These are phyloP conservation scores for Heterocephalus glaber DNA, from an alignment of 2,113 vertebrate genomes.

Conservation along the genomic window DNA sequence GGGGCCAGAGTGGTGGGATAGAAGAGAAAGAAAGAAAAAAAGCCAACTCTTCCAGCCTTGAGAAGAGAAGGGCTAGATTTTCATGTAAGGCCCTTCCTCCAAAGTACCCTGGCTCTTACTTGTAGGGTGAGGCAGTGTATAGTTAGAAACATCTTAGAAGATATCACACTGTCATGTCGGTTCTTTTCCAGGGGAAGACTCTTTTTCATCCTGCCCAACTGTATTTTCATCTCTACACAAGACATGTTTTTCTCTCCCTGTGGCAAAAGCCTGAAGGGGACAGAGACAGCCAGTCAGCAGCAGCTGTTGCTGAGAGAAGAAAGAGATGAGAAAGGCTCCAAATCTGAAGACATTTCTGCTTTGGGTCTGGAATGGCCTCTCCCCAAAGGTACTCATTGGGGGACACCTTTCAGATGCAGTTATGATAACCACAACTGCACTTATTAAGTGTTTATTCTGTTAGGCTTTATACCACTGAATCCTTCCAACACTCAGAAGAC, in stretches of 20 bases:
- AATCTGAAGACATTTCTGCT: neutral
- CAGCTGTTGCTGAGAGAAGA: neutral
- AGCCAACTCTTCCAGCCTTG: neutral
- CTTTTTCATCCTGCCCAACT: slow-evolving; percentile 61
- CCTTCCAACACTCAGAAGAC: neutral
- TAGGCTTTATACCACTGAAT: neutral
- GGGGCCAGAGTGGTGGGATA: neutral
- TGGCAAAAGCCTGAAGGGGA: slow-evolving; percentile 60
- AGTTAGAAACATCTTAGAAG: slow-evolving; percentile 64
- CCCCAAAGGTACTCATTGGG: neutral
- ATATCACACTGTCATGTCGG: neutral
- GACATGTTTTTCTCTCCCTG: neutral
- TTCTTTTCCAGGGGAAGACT: slow-evolving; percentile 39
- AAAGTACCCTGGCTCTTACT: slow-evolving; percentile 38
- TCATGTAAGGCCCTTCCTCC: neutral
- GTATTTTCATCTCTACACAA: neutral
- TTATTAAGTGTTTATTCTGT: neutral
- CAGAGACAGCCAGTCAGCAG: slow-evolving; percentile 23
- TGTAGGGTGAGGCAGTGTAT: slow-evolving; percentile 67
- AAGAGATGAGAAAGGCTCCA: neutral
- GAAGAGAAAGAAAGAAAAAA: neutral
- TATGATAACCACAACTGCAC: neutral
- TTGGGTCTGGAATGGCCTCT: neutral
- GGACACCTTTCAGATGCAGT: neutral
- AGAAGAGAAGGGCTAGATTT: neutral